Conservation (phyloP, 2,797 vertebrate genomes). For the Pelochelys cantorii region DNA sequence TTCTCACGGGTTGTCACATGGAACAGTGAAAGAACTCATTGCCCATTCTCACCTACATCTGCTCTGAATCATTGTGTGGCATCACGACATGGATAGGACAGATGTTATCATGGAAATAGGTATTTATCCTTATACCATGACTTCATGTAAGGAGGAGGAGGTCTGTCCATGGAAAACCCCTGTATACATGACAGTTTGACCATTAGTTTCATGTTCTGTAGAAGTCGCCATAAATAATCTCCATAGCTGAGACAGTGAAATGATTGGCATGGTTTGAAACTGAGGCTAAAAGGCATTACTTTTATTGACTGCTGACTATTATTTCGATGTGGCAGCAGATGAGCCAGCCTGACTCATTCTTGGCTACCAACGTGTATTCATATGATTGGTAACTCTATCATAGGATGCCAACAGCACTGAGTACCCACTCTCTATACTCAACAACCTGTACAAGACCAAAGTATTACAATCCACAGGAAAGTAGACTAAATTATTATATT, state of each 20-base stretch:
- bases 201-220: neutral
- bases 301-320: neutral
- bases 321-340: neutral
- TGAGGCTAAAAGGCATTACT: neutral
- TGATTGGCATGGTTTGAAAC: neutral
- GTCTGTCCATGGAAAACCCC: neutral
- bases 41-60: accelerated
- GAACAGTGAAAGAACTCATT: accelerated
- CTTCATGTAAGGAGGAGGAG: neutral
- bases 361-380: accelerated
- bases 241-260: neutral
- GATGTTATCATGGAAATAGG: neutral
- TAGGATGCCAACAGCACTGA: no score
- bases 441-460: neutral
- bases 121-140: neutral
- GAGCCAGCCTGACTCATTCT: neutral
- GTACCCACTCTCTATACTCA: neutral
- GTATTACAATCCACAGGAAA: neutral
- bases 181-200: no score
- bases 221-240: neutral
- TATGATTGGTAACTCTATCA: neutral
- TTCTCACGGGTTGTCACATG: neutral
- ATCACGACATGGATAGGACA: neutral
- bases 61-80: neutral
- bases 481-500: neutral